phyloP scores from a whole-genome alignment of 2,888 invertebrate species.

The Parnassius mnemosyne region DNA sequence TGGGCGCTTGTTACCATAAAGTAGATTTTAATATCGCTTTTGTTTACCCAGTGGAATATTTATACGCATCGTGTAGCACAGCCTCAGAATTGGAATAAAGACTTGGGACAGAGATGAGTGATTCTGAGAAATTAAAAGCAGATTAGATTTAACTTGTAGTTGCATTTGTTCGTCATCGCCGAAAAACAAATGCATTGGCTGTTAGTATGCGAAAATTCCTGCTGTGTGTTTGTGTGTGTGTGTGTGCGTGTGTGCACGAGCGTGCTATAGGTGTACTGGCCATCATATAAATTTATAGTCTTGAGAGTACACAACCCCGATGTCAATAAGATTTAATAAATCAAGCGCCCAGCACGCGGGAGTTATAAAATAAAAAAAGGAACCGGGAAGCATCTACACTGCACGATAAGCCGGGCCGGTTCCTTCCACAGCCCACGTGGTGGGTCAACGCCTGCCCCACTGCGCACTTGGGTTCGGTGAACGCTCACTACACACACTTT shows the following conservation, averaged over 20 bases:
- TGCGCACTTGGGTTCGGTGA: constrained; percentile 67
- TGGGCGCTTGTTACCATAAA: constrained; percentile 13
- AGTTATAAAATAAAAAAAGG: constrained; percentile 35
- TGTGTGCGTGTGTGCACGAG: too few species aligned
- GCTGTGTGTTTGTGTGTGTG: too few species aligned
- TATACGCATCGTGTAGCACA: neutral
- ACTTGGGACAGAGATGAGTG: too few species aligned
- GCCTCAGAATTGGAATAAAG: too few species aligned
- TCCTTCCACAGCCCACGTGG: constrained; percentile 66
- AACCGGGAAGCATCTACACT: constrained; percentile 37
- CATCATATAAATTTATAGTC: neutral
- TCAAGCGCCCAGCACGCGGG: neutral
- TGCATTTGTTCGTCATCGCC: too few species aligned
- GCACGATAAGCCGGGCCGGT: constrained; percentile 52
- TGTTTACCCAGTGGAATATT: constrained; percentile 9
- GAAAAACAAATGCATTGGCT: too few species aligned
- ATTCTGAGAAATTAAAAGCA: too few species aligned
- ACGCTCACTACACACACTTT: constrained; percentile 42
- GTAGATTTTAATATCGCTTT: constrained; percentile 15
- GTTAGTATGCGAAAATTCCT: too few species aligned
- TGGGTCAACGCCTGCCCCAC: constrained; percentile 72
- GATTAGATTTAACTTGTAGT: too few species aligned
- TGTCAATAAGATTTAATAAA: neutral
- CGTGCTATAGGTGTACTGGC: too few species aligned
- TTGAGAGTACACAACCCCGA: neutral